Conservation (phyloP, 2,888 invertebrate species). For the Lomographa bimaculata region DNA sequence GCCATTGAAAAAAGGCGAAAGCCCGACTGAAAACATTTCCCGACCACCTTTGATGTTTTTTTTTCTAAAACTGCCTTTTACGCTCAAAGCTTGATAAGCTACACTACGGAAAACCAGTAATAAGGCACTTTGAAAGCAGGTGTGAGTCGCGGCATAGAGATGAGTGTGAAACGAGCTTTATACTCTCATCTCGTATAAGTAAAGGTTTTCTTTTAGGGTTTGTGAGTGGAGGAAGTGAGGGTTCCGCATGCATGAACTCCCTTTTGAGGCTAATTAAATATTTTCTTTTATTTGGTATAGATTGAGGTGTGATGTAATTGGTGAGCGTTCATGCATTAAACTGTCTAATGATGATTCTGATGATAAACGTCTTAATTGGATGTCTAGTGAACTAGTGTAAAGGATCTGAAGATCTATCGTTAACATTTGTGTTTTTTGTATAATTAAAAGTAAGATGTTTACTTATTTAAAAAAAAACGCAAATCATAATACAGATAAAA, state of each 20-base stretch:
- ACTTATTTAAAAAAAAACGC: no score
- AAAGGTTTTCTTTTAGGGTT: slow-evolving; percentile 54
- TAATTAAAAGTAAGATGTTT: no score
- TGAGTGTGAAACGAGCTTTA: slow-evolving; percentile 58
- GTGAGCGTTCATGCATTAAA: slow-evolving; percentile 9
- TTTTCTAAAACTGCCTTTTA: slow-evolving; percentile 60
- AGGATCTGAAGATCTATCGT: no score
- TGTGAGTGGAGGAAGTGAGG: slow-evolving; percentile 35
- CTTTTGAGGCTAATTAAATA: slow-evolving; percentile 47
- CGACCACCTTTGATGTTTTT: slow-evolving; percentile 75
- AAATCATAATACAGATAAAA: no score
- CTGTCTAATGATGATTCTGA: slow-evolving; percentile 5
- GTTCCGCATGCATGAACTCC: slow-evolving; percentile 29
- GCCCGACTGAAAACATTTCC: slow-evolving; percentile 78
- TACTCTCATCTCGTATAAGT: slow-evolving; percentile 45
- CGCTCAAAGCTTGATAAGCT: slow-evolving; percentile 76
- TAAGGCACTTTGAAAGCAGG: slow-evolving; percentile 78
- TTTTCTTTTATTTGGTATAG: slow-evolving; percentile 31
- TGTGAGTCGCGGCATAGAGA: slow-evolving; percentile 62
- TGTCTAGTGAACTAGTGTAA: no score
- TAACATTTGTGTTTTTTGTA: no score
- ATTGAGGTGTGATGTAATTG: slow-evolving; percentile 23
- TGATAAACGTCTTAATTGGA: no score
- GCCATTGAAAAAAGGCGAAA: slow-evolving; percentile 85
- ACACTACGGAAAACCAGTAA: slow-evolving; percentile 70